Base-by-base conservation (phyloP, 2,888 invertebrate genomes). In the Phania funesta region DNA sequence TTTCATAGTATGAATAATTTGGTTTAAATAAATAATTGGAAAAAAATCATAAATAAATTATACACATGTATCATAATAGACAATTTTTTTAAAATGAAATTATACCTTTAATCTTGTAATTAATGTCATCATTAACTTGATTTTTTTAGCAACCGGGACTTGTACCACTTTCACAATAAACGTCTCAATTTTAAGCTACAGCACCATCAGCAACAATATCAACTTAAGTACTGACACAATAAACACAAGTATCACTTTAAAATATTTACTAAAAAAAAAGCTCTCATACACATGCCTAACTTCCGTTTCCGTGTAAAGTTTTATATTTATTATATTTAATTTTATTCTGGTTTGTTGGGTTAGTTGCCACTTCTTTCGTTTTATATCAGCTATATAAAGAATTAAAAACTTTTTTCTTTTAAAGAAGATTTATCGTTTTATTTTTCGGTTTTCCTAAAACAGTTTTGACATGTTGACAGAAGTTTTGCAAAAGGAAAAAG, bases 181-280 rank as follows among this genome's bases (percentile, higher is more conserved):
- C n/a, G n/a, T n/a, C n/a, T n/a, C n/a, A n/a, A n/a, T n/a, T n/a
- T n/a, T n/a, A n/a, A n/a, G n/a, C 4, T 29, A 29, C 29, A 29
- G 7, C 5, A 6, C 3, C 41, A 41, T 3, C 46, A 46, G 41
- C 52, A 32, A 52, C 65, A 65, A 65, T 54, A 26, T 70, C 52
- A 73, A 41, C 20, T 32, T 11, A 60, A 76, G 60, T 67, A 76
- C 68, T 68, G 76, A 60, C 68, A 76, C 60, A 52, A 48, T 60
- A 60, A 68, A 65, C 62, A 52, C 73, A 68, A 68, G 67, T 60
- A 52, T 60, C 50, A 68, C 60, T 76, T 68, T 41, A 60, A 50
- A 76, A 68, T 44, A 68, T 41, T 68, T 24, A 44, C 46, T 13
- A 64, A 44, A 62, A 54, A 52, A 44, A 62, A 54, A 52, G 60